Evolutionary conservation across 2,888 invertebrate species (phyloP).

Genomic region (Formica aserva): DNA sequence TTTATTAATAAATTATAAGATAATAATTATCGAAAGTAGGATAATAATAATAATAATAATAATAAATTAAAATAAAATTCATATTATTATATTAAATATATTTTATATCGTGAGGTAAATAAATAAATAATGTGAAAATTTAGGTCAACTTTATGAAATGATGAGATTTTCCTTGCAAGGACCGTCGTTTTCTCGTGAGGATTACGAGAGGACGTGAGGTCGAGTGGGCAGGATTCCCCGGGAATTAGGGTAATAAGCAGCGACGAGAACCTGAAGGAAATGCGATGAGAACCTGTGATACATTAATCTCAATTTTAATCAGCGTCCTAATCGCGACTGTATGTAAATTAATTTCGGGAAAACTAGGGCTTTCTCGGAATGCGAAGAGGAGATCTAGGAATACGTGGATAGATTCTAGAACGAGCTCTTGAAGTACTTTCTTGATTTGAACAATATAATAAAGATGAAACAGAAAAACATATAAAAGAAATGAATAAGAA

Average conservation of each 20-base stretch:
- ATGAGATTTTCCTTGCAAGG: slow-evolving; percentile 28
- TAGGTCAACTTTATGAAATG: slow-evolving; percentile 7
- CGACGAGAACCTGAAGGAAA: slow-evolving; percentile 47
- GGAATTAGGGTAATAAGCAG: slow-evolving; percentile 50
- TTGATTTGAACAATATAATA: background rate
- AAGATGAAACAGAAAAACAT: background rate
- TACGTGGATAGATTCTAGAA: slow-evolving; percentile 56
- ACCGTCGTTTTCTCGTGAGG: slow-evolving; percentile 16
- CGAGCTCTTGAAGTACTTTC: background rate
- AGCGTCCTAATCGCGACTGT: slow-evolving; percentile 77
- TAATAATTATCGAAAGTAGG: background rate
- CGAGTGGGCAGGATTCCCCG: slow-evolving; percentile 41
- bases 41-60: background rate
- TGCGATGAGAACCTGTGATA: slow-evolving; percentile 61
- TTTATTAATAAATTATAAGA: background rate
- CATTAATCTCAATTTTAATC: slow-evolving; percentile 78
- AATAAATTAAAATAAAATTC: background rate
- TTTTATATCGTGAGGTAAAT: background rate
- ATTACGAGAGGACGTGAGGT: slow-evolving; percentile 32
- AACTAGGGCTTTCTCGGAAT: slow-evolving; percentile 37
- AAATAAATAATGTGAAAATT: slow-evolving; percentile 8
- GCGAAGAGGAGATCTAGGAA: slow-evolving; percentile 58
- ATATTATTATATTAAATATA: background rate
- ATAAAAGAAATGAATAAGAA: background rate
- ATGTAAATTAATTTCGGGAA: slow-evolving; percentile 77